These are phyloP conservation scores for Lepus europaeus DNA, from an alignment of 2,113 vertebrate genomes.

Conservation along the genomic window DNA sequence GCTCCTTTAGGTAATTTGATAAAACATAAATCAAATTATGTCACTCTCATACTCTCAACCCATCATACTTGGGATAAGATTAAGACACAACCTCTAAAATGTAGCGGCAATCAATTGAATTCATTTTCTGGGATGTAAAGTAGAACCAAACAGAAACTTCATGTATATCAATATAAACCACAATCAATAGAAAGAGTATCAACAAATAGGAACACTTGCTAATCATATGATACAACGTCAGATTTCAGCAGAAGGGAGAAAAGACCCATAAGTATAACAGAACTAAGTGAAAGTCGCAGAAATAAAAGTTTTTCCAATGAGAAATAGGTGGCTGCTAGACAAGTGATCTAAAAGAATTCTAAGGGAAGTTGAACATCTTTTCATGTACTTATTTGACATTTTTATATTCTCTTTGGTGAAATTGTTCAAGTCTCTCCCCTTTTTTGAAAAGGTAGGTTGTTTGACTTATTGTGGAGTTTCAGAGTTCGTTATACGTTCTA, in stretches of 20 bases:
- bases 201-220: neutral
- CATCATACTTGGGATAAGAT: neutral
- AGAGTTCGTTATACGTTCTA: no score
- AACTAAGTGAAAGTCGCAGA: constrained; percentile 3
- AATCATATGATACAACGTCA: neutral
- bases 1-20: neutral
- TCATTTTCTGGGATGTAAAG: neutral
- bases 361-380: neutral
- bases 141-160: constrained; percentile 33
- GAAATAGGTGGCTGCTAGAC: neutral
- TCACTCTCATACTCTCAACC: neutral
- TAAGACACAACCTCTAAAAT: constrained; percentile 33
- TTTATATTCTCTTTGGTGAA: no score
- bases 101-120: neutral
- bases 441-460: neutral
- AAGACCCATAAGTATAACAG: neutral
- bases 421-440: neutral
- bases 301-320: constrained; percentile 1
- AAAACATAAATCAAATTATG: neutral
- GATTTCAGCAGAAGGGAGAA: neutral
- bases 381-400: no score
- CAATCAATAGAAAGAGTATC: neutral
- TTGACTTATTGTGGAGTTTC: no score
- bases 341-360: neutral
- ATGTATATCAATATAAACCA: neutral